Evolutionary conservation across 2,888 invertebrate species (phyloP).

Genomic region (Galerucella calmariensis): DNA sequence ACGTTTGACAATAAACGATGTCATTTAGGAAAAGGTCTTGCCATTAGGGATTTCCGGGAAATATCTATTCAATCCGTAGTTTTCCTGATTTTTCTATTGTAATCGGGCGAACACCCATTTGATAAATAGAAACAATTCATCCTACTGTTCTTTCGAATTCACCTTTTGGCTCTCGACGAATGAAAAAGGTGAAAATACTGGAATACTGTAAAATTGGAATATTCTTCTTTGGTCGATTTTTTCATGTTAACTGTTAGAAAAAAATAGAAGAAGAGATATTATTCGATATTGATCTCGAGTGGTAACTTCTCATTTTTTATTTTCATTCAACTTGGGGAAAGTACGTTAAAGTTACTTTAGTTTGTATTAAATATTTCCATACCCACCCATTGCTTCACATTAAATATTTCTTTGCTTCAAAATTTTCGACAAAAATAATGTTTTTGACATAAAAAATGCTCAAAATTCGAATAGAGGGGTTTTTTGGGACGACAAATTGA

Average conservation of each 20-base stretch:
- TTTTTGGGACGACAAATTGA: no score
- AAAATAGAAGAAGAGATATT: no score
- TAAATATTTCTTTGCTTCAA: no score
- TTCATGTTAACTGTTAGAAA: background rate
- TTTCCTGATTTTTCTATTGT: conserved; percentile 42
- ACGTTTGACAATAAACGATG: conserved; percentile 24
- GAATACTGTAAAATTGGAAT: conserved; percentile 17
- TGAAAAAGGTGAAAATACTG: background rate
- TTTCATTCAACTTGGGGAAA: no score
- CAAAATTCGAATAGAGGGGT: no score
- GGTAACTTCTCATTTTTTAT: no score
- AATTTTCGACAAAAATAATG: no score
- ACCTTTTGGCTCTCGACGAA: conserved; percentile 10
- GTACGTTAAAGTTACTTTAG: no score
- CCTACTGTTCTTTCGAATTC: conserved; percentile 25
- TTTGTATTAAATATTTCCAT: no score
- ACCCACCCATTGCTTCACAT: no score
- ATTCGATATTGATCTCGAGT: no score
- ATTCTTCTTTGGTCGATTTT: background rate
- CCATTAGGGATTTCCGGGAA: conserved; percentile 30
- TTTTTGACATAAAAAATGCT: no score
- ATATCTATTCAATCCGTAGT: conserved; percentile 38
- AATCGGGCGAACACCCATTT: conserved; percentile 30
- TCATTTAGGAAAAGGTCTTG: conserved; percentile 31
- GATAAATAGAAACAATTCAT: conserved; percentile 41